Evolutionary conservation across 2,113 vertebrate species (phyloP).

Genomic region (Melospiza georgiana): DNA sequence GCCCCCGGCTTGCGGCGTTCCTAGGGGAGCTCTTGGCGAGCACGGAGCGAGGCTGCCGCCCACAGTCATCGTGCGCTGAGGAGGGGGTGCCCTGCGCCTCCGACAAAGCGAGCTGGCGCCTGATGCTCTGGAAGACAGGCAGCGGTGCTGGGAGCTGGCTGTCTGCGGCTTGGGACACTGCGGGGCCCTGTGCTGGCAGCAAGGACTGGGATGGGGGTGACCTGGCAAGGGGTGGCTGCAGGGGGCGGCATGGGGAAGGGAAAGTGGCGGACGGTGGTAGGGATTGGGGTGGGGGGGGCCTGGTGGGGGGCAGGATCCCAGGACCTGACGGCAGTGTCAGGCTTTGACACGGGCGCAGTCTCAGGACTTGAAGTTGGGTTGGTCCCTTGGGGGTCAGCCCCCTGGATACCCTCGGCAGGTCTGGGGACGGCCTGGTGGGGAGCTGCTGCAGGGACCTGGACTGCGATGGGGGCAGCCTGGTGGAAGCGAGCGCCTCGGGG

Average conservation of each 20-base stretch:
- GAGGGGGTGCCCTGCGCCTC: slow-evolving; percentile 44
- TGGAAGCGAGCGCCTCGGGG: not conserved
- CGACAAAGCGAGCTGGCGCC: slow-evolving; percentile 66
- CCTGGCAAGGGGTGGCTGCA: not conserved
- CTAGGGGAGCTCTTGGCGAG: not conserved
- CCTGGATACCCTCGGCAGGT: not conserved
- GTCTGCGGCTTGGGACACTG: not conserved
- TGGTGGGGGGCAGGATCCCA: not conserved
- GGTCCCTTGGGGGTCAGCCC: not conserved
- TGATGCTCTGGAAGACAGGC: slow-evolving; percentile 73
- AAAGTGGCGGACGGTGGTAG: not conserved
- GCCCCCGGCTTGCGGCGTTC: not conserved
- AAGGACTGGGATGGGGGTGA: not conserved
- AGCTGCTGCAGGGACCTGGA: slow-evolving; percentile 40
- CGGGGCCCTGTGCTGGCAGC: not conserved
- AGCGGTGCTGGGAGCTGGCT: not conserved
- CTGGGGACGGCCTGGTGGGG: not conserved
- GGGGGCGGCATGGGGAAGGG: not conserved
- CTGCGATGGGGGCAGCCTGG: not conserved
- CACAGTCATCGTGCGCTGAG: slow-evolving; percentile 17
- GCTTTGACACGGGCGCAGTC: not conserved
- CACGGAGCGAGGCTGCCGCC: not conserved
- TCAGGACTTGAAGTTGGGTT: not conserved
- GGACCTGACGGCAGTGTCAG: not conserved
- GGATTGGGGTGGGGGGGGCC: not conserved